Base-by-base conservation (phyloP, 2,797 vertebrate species). In the Neomorphus geoffroyi region DNA sequence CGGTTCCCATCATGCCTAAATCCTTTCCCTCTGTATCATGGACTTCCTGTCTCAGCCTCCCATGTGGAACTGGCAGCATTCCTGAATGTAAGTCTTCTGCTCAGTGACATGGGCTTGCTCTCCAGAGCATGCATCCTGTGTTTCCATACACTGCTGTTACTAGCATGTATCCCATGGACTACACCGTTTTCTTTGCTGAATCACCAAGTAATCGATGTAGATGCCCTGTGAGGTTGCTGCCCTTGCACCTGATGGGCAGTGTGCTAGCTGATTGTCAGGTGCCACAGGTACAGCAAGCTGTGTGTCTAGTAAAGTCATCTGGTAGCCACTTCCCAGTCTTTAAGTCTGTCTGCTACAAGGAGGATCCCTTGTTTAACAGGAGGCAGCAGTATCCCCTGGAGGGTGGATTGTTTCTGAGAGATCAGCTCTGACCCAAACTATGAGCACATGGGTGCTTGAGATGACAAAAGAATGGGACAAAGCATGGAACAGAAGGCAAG, bases 1-100 rank as follows among this genome's bases (percentile, higher is more conserved):
- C 88, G 90, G 92, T 81, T 93, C 62, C 88, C 80, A 45, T 88
- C 56, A 6, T 81, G 48, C 78, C 83, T 65, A 33, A 86, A 77
- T 86, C 88, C 54, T 81, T 83, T 77, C 58, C 56, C 28, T 79
- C 64, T 73, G 27, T 62, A 41, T 66, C 35, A 37, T 4, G 18
- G 46, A 28, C 67, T 94, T 91, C 58, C 74, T 46, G 3, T 50
- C 70, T 80, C 62, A 33, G 41, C 70, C 46, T 90, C 48, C 39
- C 24, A 2, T 32, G 26, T 82, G 30, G 10, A 53, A 62, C 80
- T 75, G 78, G 48, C 67, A 70, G 39, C 66, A 82, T 89, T 91
- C 26, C 39, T 60, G 30, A 58, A 2, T 60, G 15, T 21, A 11
- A 45, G 21, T 71, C 39, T 65, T 86, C 61, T 88, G 32, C 45